Conservation (phyloP, 1,140 invertebrate genomes). For the Melanaphis sacchari region DNA sequence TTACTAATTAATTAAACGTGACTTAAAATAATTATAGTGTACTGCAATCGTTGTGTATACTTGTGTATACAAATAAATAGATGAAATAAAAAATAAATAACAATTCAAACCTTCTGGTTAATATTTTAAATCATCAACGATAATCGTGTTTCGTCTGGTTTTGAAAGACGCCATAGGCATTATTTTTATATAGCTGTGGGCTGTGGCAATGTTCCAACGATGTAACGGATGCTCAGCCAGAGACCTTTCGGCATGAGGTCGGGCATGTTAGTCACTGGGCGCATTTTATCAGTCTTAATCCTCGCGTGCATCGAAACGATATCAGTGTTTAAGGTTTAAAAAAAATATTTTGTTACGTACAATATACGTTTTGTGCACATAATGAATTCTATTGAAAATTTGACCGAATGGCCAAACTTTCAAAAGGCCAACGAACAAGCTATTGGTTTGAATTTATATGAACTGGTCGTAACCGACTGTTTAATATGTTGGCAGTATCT, state of each 20-base stretch:
- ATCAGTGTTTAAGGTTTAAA: background rate
- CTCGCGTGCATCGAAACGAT: background rate
- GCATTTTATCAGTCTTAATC: constrained; percentile 9
- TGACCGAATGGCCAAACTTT: constrained; percentile 39
- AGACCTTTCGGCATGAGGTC: constrained; percentile 38
- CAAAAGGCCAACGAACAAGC: constrained; percentile 43
- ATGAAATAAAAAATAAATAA: background rate
- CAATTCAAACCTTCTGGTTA: background rate
- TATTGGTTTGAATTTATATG: constrained; percentile 12
- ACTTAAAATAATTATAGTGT: background rate
- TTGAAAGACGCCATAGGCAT: constrained; percentile 66
- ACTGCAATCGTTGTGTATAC: background rate
- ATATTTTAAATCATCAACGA: background rate
- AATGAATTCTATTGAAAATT: constrained; percentile 1
- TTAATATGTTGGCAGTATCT: constrained; percentile 75
- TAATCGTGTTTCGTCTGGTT: background rate
- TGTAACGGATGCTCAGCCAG: constrained; percentile 19
- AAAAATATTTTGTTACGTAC: no score
- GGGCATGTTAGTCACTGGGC: background rate
- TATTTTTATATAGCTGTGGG: constrained; percentile 28
- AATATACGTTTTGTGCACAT: background rate
- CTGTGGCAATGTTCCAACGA: constrained; percentile 37
- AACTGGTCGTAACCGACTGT: constrained; percentile 44
- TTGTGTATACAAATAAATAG: background rate
- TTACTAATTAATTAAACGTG: background rate